These are phyloP conservation scores for Dendrolimus houi DNA, from an alignment of 2,888 invertebrate genomes.

Conservation along the genomic window DNA sequence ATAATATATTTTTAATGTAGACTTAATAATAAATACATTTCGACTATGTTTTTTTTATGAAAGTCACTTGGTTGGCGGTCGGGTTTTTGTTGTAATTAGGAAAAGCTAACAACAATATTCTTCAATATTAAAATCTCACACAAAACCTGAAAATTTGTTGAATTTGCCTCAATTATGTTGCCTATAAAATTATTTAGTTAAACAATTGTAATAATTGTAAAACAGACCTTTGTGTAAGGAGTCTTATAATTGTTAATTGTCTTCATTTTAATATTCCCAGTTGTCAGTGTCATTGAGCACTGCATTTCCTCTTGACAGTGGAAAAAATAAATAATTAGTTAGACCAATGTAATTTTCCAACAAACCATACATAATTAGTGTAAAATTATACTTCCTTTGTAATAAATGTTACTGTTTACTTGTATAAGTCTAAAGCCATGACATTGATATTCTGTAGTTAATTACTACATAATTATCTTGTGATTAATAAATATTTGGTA, in stretches of 20 bases:
- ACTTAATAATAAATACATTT: neutral
- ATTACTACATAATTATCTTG: neutral
- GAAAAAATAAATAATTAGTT: slow-evolving; percentile 45
- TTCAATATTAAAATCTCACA: neutral
- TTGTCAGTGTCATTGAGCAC: slow-evolving; percentile 65
- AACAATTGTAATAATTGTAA: slow-evolving; percentile 21
- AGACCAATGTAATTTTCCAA: neutral
- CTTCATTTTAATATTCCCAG: slow-evolving; percentile 67
- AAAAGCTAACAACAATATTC: neutral
- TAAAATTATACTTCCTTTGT: neutral
- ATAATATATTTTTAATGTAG: neutral
- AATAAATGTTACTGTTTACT: slow-evolving; percentile 10
- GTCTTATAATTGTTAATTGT: slow-evolving; percentile 63
- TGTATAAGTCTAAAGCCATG: neutral
- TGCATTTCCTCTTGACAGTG: slow-evolving; percentile 67
- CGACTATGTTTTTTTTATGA: neutral
- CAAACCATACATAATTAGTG: slow-evolving; percentile 3
- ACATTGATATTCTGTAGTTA: neutral
- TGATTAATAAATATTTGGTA: neutral
- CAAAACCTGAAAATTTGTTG: neutral
- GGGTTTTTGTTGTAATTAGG: neutral
- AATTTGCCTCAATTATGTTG: slow-evolving; percentile 28
- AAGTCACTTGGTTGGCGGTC: neutral
- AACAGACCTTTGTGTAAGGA: slow-evolving; percentile 67
- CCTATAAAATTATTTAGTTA: slow-evolving; percentile 33